phyloP scores from a whole-genome alignment of 2,113 vertebrate genomes.

The Caracal caracal region DNA sequence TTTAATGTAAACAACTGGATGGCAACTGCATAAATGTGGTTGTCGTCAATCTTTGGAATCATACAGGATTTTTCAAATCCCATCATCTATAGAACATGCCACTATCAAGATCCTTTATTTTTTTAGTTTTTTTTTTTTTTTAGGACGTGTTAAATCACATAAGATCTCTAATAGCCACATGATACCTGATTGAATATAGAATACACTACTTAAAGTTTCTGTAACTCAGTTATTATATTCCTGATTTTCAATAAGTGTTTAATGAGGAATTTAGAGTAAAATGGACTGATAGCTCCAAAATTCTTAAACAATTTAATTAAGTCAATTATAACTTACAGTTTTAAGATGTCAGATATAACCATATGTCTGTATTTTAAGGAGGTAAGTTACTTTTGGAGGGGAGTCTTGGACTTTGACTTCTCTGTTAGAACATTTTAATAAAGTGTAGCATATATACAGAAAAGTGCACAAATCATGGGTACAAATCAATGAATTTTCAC shows the following conservation, averaged over 20 bases:
- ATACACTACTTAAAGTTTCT: not conserved
- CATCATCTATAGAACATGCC: not conserved
- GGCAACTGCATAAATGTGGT: not conserved
- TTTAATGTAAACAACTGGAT: conserved; percentile 37
- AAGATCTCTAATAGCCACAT: not conserved
- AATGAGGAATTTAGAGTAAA: conserved; percentile 11
- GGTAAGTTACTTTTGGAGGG: not conserved
- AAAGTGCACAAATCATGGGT: not conserved
- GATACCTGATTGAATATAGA: not conserved
- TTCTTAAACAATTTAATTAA: conserved; percentile 21
- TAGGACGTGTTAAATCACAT: not conserved
- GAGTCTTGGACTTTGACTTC: not conserved
- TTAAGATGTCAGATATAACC: not conserved
- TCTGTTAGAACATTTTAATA: not conserved
- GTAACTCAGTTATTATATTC: not conserved
- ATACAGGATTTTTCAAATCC: not conserved
- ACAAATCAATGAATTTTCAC: not conserved
- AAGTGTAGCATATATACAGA: not conserved
- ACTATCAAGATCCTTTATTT: not conserved
- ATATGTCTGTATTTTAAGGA: not conserved
- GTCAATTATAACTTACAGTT: not conserved
- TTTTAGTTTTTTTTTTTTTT: not conserved
- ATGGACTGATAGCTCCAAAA: not conserved
- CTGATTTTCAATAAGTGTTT: not conserved
- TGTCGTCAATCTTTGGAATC: not conserved